Percentiles rank a stretch among this genome's conserved stretches.
These are phyloP conservation scores for Thumatha senex DNA, from an alignment of 2,888 invertebrate genomes.

Conservation along the genomic window DNA sequence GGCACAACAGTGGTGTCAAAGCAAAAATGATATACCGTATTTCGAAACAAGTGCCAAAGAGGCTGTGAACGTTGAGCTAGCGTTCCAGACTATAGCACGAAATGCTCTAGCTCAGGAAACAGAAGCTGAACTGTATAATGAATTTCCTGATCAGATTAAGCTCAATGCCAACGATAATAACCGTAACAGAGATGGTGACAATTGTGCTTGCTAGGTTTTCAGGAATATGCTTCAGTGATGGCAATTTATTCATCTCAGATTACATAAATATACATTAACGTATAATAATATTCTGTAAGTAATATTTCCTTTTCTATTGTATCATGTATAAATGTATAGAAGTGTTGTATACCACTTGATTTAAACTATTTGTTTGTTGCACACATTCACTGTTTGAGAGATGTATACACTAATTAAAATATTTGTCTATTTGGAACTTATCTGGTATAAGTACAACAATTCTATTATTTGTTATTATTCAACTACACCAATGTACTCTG, in stretches of 20 bases:
- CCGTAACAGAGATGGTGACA: conserved; percentile 88
- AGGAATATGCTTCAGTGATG: conserved; percentile 47
- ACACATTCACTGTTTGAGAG: conserved; percentile 35
- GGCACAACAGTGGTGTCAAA: conserved; percentile 99
- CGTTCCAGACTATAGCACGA: conserved; percentile 99
- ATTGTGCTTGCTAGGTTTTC: conserved; percentile 88
- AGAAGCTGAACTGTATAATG: conserved; percentile 97
- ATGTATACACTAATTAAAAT: conserved; percentile 12
- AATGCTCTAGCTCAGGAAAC: conserved; percentile 97
- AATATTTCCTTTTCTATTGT: conserved; percentile 65
- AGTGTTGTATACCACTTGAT: conserved; percentile 41
- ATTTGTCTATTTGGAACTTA: conserved; percentile 7
- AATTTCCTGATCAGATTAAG: conserved; percentile 98
- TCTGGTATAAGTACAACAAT: conserved; percentile 33
- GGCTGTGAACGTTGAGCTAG: conserved; percentile 99
- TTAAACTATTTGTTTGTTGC: conserved; percentile 42
- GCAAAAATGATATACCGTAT: conserved; percentile 99
- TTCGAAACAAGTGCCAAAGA: conserved; percentile 99
- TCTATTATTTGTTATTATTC: conserved; percentile 10
- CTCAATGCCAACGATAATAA: conserved; percentile 89
- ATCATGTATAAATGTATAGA: conserved; percentile 77
- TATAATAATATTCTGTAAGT: conserved; percentile 72
- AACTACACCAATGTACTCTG: conserved; percentile 2
- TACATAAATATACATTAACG: conserved; percentile 65
- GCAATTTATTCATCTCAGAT: conserved; percentile 65